Percentiles rank a stretch among this genome's conserved stretches.
Conservation (phyloP, 2,797 vertebrate species). For the Crocidura indochinensis region DNA sequence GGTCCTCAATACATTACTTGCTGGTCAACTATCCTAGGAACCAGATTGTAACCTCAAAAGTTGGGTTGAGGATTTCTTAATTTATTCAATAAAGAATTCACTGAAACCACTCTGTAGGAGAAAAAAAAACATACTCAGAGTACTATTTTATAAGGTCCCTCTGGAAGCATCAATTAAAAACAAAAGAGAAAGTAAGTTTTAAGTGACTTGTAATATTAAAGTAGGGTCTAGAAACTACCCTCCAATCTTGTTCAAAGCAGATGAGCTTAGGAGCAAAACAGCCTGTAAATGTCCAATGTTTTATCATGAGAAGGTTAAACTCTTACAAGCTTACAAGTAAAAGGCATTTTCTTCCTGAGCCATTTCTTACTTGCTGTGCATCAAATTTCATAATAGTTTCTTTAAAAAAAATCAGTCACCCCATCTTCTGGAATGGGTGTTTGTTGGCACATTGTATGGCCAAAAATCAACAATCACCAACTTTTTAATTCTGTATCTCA, state of each 20-base stretch:
- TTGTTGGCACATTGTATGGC: too few relatives aligned
- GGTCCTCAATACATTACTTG: slow-evolving; percentile 41
- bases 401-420: too few relatives aligned
- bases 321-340: not conserved
- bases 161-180: slow-evolving; percentile 56
- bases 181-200: slow-evolving; percentile 54
- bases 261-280: not conserved
- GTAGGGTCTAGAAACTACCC: not conserved
- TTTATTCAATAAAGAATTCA: slow-evolving; percentile 46
- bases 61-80: not conserved
- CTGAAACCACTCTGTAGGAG: slow-evolving; percentile 25
- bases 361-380: not conserved
- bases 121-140: too few relatives aligned
- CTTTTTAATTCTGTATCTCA: too few relatives aligned
- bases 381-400: not conserved
- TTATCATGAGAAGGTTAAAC: slow-evolving; percentile 49
- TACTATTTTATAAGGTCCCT: slow-evolving; percentile 48
- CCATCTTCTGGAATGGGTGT: too few relatives aligned
- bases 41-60: slow-evolving; percentile 44
- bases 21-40: slow-evolving; percentile 8
- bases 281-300: not conserved
- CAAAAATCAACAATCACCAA: too few relatives aligned
- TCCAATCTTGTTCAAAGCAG: slow-evolving; percentile 39
- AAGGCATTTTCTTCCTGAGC: slow-evolving; percentile 34
- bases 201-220: not conserved